Evolutionary conservation across 2,888 invertebrate genomes (phyloP), one percentile per base, ranked within the genome.

Genomic region (Lottia gigantea): DNA sequence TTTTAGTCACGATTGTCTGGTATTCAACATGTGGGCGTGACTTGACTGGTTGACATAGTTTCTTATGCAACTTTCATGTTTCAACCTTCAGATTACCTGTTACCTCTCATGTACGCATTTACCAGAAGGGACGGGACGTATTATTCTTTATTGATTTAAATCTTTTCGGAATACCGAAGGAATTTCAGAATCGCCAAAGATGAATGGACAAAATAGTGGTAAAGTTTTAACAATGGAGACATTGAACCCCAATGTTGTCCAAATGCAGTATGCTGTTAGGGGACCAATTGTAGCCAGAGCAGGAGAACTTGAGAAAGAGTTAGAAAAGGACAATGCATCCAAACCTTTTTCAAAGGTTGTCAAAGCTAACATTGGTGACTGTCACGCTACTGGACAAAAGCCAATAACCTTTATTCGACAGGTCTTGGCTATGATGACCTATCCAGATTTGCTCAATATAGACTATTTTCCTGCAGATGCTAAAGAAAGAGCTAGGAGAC

Each of bases 361-460:
- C 86, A 94, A 94, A 85, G 97, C 98, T 0, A 99, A 99, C 90
- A 97, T 99, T 84, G 99, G 99, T 31, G 99, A 99, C 90, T 96
- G 97, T 70, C 99, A 99, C 90, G 98, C 99, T 0, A 97, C 96
- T 94, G 97, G 96, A 19, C 97, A 99, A 88, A 89, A 90, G 64
- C 98, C 98, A n/a, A 93, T 99, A 81, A 98, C 97, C 0, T 98
- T 95, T 88, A 92, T 99, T 79, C 91, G 98, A 82, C 97, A 98
- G 92, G 92, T 98, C 40, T 84, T 98, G 81, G 93, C 96, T 0
- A 90, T 95, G 72, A 92, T 94, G 26, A 89, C 93, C 1, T 91
- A 92, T 75, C 97, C 97, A 0, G 89, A 83, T 16, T 74, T 86
- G 15, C 89, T 97, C 66, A 90, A 93, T 15, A 92, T 92, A 72